Conservation (phyloP, 2,797 vertebrate genomes). For the Artibeus jamaicensis region DNA sequence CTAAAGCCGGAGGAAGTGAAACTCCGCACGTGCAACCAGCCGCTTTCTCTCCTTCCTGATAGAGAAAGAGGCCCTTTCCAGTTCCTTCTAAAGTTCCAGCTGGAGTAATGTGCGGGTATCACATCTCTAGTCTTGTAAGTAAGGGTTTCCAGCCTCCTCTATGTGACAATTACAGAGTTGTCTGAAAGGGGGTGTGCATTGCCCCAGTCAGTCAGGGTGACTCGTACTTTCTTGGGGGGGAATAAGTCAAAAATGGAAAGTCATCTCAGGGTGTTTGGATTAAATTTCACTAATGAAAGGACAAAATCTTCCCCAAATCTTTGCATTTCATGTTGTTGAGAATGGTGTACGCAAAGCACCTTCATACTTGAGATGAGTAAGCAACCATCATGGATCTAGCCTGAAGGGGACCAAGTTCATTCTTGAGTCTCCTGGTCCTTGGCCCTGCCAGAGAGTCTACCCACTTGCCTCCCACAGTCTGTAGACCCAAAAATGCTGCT, state of each 20-base stretch:
- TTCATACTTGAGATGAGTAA: background rate
- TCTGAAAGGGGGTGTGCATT: background rate
- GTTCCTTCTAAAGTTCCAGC: background rate
- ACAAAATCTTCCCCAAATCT: background rate
- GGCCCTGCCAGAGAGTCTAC: background rate
- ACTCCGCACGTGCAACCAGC: background rate
- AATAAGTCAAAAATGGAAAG: background rate
- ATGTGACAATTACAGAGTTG: background rate
- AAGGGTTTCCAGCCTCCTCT: background rate
- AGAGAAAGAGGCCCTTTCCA: background rate
- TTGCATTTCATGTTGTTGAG: background rate
- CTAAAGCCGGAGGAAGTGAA: background rate
- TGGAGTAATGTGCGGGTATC: background rate
- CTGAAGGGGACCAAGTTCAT: background rate
- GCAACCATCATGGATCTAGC: background rate
- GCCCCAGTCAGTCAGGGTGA: background rate
- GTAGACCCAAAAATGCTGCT: background rate
- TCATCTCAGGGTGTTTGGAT: background rate
- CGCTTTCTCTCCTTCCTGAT: background rate
- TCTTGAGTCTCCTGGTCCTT: background rate
- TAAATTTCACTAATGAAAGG: constrained; percentile 14
- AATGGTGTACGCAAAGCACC: background rate
- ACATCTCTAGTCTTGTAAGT: background rate
- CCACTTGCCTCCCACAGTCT: background rate
- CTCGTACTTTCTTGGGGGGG: background rate